phyloP scores from a whole-genome alignment of 2,888 invertebrate genomes.

The Nebria brevicollis region DNA sequence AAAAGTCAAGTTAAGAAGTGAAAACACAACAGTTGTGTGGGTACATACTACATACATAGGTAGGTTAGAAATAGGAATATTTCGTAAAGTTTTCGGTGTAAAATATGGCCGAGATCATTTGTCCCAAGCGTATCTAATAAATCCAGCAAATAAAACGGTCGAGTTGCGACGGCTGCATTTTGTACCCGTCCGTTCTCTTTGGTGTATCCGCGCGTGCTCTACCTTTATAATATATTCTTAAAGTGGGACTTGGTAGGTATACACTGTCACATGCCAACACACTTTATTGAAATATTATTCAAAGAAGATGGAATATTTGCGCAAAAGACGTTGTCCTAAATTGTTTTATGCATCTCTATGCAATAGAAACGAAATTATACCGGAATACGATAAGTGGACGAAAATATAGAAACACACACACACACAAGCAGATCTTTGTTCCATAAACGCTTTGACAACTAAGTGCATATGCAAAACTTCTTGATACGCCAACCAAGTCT shows the following conservation, averaged over 20 bases:
- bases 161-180: constrained; percentile 45
- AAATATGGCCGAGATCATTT: constrained; percentile 40
- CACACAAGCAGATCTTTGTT: background rate
- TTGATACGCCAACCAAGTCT: background rate
- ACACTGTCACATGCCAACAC: background rate
- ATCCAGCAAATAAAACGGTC: constrained; percentile 46
- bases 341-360: no score
- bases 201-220: constrained; percentile 11
- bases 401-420: no score
- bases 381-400: no score
- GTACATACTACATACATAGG: no score
- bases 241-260: constrained; percentile 17
- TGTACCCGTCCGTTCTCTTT: constrained; percentile 30
- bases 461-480: background rate
- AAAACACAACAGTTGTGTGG: background rate
- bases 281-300: background rate
- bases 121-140: constrained; percentile 45
- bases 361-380: no score
- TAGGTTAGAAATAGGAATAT: constrained; percentile 12
- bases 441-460: background rate
- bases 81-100: constrained; percentile 33
- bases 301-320: background rate
- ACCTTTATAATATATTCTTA: constrained; percentile 46
- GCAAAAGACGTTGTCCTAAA: constrained; percentile 12
- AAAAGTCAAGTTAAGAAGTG: no score